Evolutionary conservation across 2,113 vertebrate species (phyloP).

Genomic region (Myrmecophaga tridactyla): DNA sequence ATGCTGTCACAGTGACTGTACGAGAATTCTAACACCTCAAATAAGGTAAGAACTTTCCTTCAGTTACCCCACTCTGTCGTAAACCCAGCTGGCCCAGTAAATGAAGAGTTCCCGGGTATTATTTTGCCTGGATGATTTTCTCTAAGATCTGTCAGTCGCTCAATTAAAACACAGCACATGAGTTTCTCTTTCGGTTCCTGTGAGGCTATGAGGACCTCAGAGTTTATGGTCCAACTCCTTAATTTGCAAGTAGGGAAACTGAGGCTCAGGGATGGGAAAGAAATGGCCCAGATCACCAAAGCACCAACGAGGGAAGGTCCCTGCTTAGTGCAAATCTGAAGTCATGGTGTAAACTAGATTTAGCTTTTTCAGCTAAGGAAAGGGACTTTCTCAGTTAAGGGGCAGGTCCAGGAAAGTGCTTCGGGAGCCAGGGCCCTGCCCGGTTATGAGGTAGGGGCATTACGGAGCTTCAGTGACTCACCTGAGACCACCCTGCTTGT

Average conservation of each 20-base stretch:
- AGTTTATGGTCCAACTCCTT: not conserved
- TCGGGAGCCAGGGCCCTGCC: not conserved
- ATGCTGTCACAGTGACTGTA: too few relatives aligned
- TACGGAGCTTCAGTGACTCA: not conserved
- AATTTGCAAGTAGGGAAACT: not conserved
- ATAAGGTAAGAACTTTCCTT: too few relatives aligned
- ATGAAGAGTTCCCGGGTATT: not conserved
- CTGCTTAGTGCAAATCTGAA: not conserved
- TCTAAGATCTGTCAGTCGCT: not conserved
- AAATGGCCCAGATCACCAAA: not conserved
- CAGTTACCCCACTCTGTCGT: too few relatives aligned
- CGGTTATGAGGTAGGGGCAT: not conserved
- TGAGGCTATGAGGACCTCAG: not conserved
- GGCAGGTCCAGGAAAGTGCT: too few relatives aligned
- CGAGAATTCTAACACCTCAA: not conserved
- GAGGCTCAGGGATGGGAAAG: not conserved
- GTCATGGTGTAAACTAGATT: not conserved
- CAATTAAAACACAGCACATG: not conserved
- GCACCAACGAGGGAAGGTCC: not conserved
- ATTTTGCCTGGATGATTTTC: not conserved
- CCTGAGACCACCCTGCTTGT: not conserved
- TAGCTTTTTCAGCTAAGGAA: not conserved
- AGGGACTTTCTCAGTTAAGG: not conserved
- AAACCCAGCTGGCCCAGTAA: not conserved
- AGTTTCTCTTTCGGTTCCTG: not conserved